phyloP scores from a whole-genome alignment of 2,888 invertebrate genomes.

The Epirrhoe tristata region DNA sequence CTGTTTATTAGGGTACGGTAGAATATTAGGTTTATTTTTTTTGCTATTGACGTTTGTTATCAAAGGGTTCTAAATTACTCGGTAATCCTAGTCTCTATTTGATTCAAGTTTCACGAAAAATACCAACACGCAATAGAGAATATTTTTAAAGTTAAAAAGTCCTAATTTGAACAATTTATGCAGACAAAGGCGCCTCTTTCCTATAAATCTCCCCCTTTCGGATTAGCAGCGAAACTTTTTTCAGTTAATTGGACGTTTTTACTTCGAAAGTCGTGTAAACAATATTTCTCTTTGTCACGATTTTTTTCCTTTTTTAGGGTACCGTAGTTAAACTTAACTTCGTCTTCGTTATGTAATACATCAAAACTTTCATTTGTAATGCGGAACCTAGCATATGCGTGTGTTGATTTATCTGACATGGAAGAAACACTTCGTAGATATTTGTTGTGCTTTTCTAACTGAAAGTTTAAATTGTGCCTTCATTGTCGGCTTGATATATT shows the following conservation, averaged over 20 bases:
- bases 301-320: conserved; percentile 32
- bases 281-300: conserved; percentile 48
- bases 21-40: no score
- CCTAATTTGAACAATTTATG: conserved; percentile 41
- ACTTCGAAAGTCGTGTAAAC: conserved; percentile 40
- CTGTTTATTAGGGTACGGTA: no score
- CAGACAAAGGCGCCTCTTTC: conserved; percentile 32
- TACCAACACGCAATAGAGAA: background rate
- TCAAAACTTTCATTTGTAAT: background rate
- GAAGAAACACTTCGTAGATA: no score
- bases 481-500: conserved; percentile 26
- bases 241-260: conserved; percentile 44
- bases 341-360: background rate
- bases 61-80: no score
- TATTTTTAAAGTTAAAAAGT: conserved; percentile 28
- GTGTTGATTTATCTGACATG: background rate
- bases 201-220: conserved; percentile 42
- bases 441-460: conserved; percentile 1
- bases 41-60: no score
- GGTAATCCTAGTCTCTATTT: background rate
- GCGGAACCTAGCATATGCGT: background rate
- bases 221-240: conserved; percentile 42
- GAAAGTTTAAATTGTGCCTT: conserved; percentile 8
- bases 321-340: conserved; percentile 8
- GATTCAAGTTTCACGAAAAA: background rate